Conservation (phyloP, 2,113 vertebrate species). For the Taxidea taxus region DNA sequence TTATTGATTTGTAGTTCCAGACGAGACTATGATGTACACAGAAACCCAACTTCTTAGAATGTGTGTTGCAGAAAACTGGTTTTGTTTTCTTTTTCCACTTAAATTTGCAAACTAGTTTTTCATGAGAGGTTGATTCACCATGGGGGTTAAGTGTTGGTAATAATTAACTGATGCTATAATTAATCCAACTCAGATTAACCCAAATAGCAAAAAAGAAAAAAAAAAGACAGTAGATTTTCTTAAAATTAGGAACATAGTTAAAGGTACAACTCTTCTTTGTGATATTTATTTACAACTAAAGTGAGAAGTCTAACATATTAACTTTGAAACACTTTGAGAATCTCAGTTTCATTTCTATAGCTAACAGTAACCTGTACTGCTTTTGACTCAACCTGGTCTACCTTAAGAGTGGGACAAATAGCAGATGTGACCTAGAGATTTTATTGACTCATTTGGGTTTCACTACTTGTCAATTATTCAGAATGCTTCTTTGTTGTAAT, state of each 20-base stretch:
- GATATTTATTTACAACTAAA: constrained; percentile 19
- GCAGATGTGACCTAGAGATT: background rate
- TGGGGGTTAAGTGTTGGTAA: background rate
- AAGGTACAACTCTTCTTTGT: constrained; percentile 3
- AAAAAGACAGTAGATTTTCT: background rate
- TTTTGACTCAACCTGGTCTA: background rate
- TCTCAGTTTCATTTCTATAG: background rate
- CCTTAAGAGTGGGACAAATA: too few species aligned
- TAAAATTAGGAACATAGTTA: constrained; percentile 2
- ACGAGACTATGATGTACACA: background rate
- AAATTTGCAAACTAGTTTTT: background rate
- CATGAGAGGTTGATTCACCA: background rate
- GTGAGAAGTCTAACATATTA: background rate
- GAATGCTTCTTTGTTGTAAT: background rate
- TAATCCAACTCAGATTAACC: background rate
- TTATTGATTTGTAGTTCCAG: background rate
- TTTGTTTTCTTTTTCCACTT: background rate
- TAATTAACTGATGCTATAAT: background rate
- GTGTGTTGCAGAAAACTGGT: background rate
- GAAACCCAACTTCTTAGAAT: background rate
- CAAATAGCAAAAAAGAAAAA: background rate
- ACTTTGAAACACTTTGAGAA: background rate
- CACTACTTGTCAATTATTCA: background rate
- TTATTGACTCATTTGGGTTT: background rate
- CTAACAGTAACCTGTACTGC: background rate